These are phyloP conservation scores for Pygoscelis adeliae DNA, from an alignment of 2,113 vertebrate genomes.

Conservation along the genomic window DNA sequence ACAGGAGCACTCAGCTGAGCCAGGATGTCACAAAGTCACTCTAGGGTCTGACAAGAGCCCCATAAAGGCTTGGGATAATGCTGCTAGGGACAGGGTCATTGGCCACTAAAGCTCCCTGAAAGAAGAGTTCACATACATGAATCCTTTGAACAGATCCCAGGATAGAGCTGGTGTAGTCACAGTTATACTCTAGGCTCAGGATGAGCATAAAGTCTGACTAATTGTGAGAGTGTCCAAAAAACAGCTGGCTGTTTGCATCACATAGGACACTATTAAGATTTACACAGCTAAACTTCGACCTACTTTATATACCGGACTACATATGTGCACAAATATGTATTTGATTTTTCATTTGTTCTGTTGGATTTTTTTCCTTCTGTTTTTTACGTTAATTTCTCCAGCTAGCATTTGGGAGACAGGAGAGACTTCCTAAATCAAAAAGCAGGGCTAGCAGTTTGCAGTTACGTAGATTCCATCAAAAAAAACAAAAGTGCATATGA, in stretches of 20 bases:
- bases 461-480: neutral
- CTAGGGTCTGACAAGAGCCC: neutral
- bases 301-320: neutral
- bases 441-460: neutral
- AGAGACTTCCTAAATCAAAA: neutral
- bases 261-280: neutral
- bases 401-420: neutral
- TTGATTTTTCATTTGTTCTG: neutral
- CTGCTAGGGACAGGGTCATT: neutral
- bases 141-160: neutral
- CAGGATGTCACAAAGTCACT: neutral
- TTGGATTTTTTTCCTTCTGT: neutral
- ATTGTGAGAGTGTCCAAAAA: neutral
- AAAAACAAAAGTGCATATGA: neutral
- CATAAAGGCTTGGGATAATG: neutral
- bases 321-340: neutral
- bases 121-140: neutral
- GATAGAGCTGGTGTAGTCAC: neutral
- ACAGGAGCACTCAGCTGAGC: neutral
- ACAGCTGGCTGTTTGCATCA: neutral
- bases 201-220: neutral
- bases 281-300: constrained; percentile 2
- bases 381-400: neutral
- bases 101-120: neutral
- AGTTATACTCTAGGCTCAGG: neutral